Percentiles rank a stretch among this genome's conserved stretches.
These are phyloP conservation scores for Ciconia nigra DNA, from an alignment of 2,797 vertebrate species.

Conservation along the genomic window DNA sequence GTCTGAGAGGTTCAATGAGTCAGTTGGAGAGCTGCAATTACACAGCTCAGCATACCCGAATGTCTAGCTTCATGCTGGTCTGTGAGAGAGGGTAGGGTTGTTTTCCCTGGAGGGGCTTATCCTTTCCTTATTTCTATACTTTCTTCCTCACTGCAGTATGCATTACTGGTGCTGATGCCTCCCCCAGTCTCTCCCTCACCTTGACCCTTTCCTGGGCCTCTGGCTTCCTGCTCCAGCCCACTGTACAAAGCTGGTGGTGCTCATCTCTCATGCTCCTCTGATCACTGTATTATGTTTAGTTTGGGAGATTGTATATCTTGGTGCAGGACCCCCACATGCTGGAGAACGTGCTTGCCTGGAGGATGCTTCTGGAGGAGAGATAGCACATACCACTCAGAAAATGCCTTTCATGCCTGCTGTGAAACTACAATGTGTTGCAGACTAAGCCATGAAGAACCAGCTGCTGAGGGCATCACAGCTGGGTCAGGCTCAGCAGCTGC, in stretches of 20 bases:
- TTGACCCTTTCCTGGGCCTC: not conserved
- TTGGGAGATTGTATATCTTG: not conserved
- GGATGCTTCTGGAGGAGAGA: not conserved
- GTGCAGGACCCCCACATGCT: not conserved
- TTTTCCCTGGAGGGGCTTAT: not conserved
- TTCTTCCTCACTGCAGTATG: not conserved
- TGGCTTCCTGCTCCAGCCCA: not conserved
- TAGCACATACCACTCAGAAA: not conserved
- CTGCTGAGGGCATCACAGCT: not conserved
- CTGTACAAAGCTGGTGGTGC: not conserved
- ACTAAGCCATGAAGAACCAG: not conserved
- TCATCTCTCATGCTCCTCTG: not conserved
- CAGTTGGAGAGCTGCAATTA: not conserved
- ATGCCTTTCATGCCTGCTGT: not conserved
- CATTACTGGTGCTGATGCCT: not conserved
- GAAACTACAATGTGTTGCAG: fast-evolving
- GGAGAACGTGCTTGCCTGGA: not conserved
- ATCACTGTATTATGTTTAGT: not conserved
- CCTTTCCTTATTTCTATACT: not conserved
- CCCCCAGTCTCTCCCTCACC: not conserved
- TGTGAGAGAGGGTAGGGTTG: not conserved
- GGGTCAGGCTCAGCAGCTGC: not conserved
- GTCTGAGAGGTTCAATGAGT: not conserved
- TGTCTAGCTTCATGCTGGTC: not conserved
- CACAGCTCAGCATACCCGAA: not conserved